A percentile compares a stretch with the other conserved stretches of the same genome.
phyloP scores from a whole-genome alignment of 2,113 vertebrate species.

The Coptodon bakossiorum region DNA sequence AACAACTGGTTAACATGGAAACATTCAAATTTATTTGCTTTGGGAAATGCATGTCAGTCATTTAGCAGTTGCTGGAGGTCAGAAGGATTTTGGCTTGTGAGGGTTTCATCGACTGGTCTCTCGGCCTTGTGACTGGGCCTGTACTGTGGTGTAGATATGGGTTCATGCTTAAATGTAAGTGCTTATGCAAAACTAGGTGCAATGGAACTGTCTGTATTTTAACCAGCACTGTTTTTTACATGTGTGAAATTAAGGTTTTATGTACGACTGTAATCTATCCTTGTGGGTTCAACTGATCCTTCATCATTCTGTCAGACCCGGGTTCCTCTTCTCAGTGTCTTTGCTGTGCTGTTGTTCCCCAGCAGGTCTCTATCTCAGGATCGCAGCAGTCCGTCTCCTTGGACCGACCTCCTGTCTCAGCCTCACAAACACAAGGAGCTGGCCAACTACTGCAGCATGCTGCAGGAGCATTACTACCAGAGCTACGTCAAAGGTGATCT shows the following conservation, averaged over 20 bases:
- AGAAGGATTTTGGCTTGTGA: not conserved
- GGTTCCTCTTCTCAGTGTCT: not conserved
- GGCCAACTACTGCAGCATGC: conserved; percentile 83
- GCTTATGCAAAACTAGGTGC: not conserved
- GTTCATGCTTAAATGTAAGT: not conserved
- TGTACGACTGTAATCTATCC: not conserved
- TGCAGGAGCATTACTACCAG: conserved; percentile 94
- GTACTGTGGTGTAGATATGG: not conserved
- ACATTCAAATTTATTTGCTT: rapidly evolving
- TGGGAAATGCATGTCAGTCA: not conserved
- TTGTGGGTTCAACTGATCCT: not conserved
- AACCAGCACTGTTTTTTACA: not conserved
- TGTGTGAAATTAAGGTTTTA: not conserved
- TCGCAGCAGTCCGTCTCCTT: conserved; percentile 76
- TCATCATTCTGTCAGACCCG: not conserved
- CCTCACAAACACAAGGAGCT: conserved; percentile 87
- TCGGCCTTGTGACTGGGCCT: not conserved
- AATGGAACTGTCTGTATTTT: not conserved
- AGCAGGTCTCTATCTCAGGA: conserved; percentile 85
- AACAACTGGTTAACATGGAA: not conserved
- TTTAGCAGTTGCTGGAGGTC: not conserved
- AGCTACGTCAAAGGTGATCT: conserved; percentile 79
- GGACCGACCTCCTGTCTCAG: conserved; percentile 78
- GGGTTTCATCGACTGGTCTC: not conserved
- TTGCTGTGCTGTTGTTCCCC: not conserved